These are phyloP conservation scores for Turnix velox DNA, from an alignment of 2,113 vertebrate species.

Conservation along the genomic window DNA sequence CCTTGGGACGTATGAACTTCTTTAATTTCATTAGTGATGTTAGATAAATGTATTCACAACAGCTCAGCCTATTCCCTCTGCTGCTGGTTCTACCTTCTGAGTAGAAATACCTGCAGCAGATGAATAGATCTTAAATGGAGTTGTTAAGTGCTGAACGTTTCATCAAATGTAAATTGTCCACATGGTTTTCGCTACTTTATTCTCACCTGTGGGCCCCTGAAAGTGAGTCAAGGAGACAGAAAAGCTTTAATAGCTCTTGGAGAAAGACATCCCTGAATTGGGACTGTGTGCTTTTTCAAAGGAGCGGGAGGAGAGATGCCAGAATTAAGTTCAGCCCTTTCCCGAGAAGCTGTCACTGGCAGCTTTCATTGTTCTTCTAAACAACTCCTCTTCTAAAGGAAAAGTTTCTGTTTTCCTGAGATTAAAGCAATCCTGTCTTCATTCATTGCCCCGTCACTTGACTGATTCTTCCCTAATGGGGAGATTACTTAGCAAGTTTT, in stretches of 20 bases:
- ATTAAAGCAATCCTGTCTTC: conserved; percentile 55
- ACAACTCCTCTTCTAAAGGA: conserved; percentile 42
- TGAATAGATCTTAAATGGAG: conserved; percentile 11
- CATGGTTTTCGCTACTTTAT: conserved; percentile 11
- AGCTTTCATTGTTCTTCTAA: conserved; percentile 57
- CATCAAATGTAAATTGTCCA: conserved; percentile 17
- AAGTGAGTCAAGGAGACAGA: background rate
- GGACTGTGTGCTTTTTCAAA: conserved; percentile 22
- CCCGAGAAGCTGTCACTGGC: conserved; percentile 53
- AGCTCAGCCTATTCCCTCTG: background rate
- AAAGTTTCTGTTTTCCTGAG: conserved; percentile 47
- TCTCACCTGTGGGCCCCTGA: conserved; percentile 19
- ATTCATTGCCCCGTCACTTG: conserved; percentile 36
- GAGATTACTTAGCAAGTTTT: conserved; percentile 26
- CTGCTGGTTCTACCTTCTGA: background rate
- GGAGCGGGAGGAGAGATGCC: conserved; percentile 16
- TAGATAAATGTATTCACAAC: background rate
- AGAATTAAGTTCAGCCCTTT: conserved; percentile 42
- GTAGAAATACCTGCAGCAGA: background rate
- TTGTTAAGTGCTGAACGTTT: conserved; percentile 24
- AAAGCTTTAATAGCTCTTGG: conserved; percentile 36
- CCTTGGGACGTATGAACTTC: background rate
- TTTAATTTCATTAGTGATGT: conserved; percentile 13
- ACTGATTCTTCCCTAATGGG: conserved; percentile 58
- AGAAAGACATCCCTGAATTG: conserved; percentile 15